Evolutionary conservation across 2,888 invertebrate genomes (phyloP).

Genomic region (Clanis bilineata): DNA sequence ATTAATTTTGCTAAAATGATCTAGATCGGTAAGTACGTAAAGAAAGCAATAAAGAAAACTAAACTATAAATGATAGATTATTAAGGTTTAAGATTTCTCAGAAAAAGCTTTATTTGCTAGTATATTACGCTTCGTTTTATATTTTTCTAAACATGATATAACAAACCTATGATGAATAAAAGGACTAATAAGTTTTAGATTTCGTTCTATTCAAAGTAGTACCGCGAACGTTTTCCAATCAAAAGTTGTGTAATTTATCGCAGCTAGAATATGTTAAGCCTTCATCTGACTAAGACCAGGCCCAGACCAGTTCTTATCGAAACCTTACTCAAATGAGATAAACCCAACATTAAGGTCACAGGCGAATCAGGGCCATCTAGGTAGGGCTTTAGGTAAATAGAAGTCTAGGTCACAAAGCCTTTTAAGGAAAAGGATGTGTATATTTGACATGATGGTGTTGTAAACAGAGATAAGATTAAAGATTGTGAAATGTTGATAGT

Average conservation of each 20-base stretch:
- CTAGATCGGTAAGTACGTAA: too few relatives aligned
- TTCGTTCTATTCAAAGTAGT: neutral
- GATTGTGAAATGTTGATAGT: slow-evolving; percentile 3
- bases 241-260: neutral
- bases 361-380: neutral
- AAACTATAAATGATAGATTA: too few relatives aligned
- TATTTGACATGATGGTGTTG: slow-evolving; percentile 15
- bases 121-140: too few relatives aligned
- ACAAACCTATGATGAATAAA: too few relatives aligned
- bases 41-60: too few relatives aligned
- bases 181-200: too few relatives aligned
- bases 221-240: neutral
- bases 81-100: too few relatives aligned
- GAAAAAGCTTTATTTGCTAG: too few relatives aligned
- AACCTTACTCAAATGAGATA: neutral
- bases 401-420: slow-evolving; percentile 1
- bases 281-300: neutral
- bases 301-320: neutral
- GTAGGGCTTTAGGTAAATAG: neutral
- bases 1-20: too few relatives aligned
- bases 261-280: neutral
- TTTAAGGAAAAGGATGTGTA: slow-evolving; percentile 16
- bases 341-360: neutral
- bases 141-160: too few relatives aligned
- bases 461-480: slow-evolving; percentile 3